A percentile compares a stretch with the other conserved stretches of the same genome.
Conservation (phyloP, 2,888 invertebrate genomes). For the Gryllus longicercus region DNA sequence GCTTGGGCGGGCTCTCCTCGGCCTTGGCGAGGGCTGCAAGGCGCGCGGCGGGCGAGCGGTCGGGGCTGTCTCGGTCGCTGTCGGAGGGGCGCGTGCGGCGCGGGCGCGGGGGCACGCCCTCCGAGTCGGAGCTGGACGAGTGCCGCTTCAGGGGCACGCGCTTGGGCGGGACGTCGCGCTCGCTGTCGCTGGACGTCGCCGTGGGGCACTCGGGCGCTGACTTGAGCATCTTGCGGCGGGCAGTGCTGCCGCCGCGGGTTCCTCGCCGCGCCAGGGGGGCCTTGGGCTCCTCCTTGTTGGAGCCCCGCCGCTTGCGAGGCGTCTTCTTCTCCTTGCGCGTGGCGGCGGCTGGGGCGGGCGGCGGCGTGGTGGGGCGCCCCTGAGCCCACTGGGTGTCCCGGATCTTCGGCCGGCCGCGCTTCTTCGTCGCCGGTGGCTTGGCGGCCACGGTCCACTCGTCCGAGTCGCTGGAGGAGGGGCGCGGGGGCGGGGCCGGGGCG, state of each 20-base stretch:
- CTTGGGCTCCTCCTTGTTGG: slow-evolving; percentile 12
- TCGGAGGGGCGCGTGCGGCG: neutral
- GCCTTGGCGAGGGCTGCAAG: slow-evolving; percentile 43
- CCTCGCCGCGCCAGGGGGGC: neutral
- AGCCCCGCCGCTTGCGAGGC: slow-evolving; percentile 44
- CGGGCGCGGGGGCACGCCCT: neutral
- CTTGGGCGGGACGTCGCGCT: neutral
- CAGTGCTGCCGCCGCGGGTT: neutral
- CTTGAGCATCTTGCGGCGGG: neutral
- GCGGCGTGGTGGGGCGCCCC: slow-evolving; percentile 33
- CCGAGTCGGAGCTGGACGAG: neutral
- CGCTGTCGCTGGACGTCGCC: neutral
- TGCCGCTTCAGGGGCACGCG: neutral
- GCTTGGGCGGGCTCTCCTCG: slow-evolving; percentile 48
- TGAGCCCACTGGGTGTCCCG: neutral
- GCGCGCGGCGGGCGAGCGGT: slow-evolving; percentile 37
- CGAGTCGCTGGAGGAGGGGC: neutral
- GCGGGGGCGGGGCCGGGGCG: neutral
- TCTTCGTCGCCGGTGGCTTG: neutral
- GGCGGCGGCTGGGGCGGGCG: slow-evolving; percentile 34
- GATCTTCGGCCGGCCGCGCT: neutral
- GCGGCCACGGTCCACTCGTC: neutral
- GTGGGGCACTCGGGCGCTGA: neutral
- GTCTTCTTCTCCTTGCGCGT: slow-evolving; percentile 36
- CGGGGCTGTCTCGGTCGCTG: slow-evolving; percentile 33